Evolutionary conservation across 2,797 vertebrate species (phyloP).

Genomic region (Galagoides demidoff): DNA sequence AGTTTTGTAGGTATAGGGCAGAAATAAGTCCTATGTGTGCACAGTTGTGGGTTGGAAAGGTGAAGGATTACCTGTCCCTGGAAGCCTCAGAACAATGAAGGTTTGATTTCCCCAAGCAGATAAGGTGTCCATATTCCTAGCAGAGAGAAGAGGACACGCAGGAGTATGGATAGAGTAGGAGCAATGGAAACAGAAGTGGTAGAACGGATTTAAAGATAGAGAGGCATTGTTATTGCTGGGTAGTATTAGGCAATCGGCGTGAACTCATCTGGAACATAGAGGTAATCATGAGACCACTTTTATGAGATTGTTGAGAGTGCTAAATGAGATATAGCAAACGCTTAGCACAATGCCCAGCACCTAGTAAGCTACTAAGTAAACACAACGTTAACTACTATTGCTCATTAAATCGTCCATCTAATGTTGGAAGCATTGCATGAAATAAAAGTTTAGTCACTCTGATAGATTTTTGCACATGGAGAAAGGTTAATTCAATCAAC

Average conservation of each 20-base stretch:
- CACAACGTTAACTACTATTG: neutral
- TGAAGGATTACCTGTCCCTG: neutral
- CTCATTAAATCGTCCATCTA: neutral
- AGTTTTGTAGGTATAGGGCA: neutral
- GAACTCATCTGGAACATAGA: neutral
- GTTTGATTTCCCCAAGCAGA: neutral
- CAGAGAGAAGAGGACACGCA: neutral
- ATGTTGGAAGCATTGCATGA: neutral
- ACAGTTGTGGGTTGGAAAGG: neutral
- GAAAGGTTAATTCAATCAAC: slow-evolving; percentile 37
- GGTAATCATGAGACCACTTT: neutral
- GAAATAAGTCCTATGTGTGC: neutral
- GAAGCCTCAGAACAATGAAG: neutral
- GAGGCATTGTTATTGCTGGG: neutral
- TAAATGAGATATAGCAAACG: slow-evolving; percentile 54
- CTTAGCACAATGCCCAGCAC: neutral
- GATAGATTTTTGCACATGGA: neutral
- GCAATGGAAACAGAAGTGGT: neutral
- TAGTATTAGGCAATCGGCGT: neutral
- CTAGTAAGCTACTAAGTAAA: neutral
- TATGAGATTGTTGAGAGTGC: neutral
- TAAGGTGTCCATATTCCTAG: neutral
- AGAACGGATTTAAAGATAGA: neutral
- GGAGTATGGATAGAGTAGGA: neutral
- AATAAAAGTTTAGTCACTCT: neutral